Base-by-base conservation (phyloP, 2,797 vertebrate genomes). In the Mormyrus hasselquistii region DNA sequence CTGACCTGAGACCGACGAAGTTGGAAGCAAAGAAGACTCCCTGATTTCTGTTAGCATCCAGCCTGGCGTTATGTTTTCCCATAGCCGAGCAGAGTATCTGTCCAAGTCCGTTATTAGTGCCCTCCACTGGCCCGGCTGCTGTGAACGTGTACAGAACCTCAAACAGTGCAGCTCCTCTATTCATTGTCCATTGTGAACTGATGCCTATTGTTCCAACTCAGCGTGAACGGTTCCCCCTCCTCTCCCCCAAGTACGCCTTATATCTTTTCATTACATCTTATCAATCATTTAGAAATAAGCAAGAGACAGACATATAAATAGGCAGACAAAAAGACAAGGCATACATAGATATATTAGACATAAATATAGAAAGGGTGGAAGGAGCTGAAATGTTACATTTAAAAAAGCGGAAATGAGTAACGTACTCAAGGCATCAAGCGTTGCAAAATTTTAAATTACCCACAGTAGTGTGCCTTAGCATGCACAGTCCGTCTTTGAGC, bases 91-190 rank as follows among this genome's bases (percentile, higher is more conserved):
- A 92, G 90, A 92, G 92, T 92, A 93, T 94, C 92, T 93, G 93
- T 87, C 87, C 88, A 88, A 89, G 89, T 93, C 93, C 92, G 93
- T 93, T 91, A 90, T 91, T 84, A 90, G 92, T 93, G 92, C 90
- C 82, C 91, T 88, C 86, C 88, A 88, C 90, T 86, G 89, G 88
- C 91, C 90, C 90, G 91, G 91, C 92, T 88, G 92, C 88, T 87
- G 90, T 84, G 92, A 90, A 93, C 95, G 94, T 96, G 95, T 91
- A 91, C 92, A 92, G 95, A 94, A 95, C 93, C 91, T 91, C 92
- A 94, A 95, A 92, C 92, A 93, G 93, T 92, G 87, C 91, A 52
- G 91, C 90, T 91, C 87, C 89, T 91, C 93, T 90, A 93, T 92
- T 92, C 91, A 89, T 91, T 93, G 92, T 94, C 94, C 93, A 92